phyloP scores from a whole-genome alignment of 1,140 invertebrate species.

The Calycopis cecrops region DNA sequence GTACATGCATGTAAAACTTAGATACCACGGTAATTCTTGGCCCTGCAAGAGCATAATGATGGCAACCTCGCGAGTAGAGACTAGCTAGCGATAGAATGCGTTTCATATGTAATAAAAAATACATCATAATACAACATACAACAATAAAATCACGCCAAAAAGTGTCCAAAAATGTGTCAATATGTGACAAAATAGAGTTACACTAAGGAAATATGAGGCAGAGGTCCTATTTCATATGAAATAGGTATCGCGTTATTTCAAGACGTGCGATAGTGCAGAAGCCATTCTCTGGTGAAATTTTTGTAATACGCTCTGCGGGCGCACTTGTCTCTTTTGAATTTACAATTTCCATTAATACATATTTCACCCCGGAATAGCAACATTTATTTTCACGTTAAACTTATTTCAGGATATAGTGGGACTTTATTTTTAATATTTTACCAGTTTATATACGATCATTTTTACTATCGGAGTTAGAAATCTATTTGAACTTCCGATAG shows the following conservation, averaged over 20 bases:
- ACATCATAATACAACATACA: too few species aligned
- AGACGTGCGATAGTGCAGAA: slow-evolving; percentile 8
- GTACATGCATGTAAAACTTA: too few species aligned
- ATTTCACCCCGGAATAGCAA: slow-evolving; percentile 1
- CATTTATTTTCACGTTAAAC: slow-evolving; percentile 5
- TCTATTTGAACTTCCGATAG: not conserved
- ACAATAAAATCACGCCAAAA: too few species aligned
- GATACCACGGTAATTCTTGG: too few species aligned
- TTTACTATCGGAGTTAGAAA: not conserved
- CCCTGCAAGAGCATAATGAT: too few species aligned
- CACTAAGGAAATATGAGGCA: too few species aligned
- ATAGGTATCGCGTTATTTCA: slow-evolving; percentile 8
- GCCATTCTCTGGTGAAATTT: slow-evolving; percentile 1
- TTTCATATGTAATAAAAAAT: too few species aligned
- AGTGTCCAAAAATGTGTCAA: too few species aligned
- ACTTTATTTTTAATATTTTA: not conserved
- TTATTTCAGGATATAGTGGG: not conserved
- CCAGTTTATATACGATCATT: not conserved
- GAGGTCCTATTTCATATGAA: not conserved
- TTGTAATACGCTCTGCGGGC: not conserved
- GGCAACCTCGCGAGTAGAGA: too few species aligned
- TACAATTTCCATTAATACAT: slow-evolving; percentile 8
- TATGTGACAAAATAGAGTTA: too few species aligned
- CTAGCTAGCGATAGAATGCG: too few species aligned
- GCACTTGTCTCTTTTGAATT: slow-evolving; percentile 6